A percentile compares a stretch with the other conserved stretches of the same genome.
Evolutionary conservation across 2,888 invertebrate species (phyloP).

Genomic region (Liposcelis brunnea): DNA sequence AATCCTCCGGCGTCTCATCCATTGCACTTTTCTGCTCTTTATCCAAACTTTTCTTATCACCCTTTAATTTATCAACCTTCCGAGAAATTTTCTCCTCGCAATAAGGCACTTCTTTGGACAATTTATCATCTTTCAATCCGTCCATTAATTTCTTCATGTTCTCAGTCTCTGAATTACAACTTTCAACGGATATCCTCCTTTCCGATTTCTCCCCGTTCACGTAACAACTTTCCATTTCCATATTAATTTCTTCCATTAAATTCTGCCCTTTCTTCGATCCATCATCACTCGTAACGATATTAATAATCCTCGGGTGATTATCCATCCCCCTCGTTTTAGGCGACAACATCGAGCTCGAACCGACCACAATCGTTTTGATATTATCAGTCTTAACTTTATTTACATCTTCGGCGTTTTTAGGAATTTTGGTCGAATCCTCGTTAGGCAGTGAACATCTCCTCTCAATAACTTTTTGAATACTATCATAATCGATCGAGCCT

Average conservation of each 20-base stretch:
- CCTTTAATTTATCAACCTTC: constrained; percentile 17
- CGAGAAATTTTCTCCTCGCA: constrained; percentile 15
- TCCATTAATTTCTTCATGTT: no score
- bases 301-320: not conserved
- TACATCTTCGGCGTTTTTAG: no score
- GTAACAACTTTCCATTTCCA: not conserved
- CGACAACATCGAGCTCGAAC: no score
- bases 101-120: constrained; percentile 1
- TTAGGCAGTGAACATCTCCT: no score
- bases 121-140: not conserved
- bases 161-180: constrained; percentile 3
- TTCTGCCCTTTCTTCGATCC: not conserved
- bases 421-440: no score
- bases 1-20: constrained; percentile 40
- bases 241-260: not conserved
- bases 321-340: no score
- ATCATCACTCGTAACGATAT: constrained; percentile 4
- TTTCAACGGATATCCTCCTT: not conserved
- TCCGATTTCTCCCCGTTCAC: no score
- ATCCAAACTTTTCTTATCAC: constrained; percentile 10
- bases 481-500: no score
- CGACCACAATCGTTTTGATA: no score
- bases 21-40: constrained; percentile 11
- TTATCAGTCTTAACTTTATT: no score
- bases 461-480: no score